Conservation (phyloP, 2,888 invertebrate genomes). For the Synergus laeviventris region DNA sequence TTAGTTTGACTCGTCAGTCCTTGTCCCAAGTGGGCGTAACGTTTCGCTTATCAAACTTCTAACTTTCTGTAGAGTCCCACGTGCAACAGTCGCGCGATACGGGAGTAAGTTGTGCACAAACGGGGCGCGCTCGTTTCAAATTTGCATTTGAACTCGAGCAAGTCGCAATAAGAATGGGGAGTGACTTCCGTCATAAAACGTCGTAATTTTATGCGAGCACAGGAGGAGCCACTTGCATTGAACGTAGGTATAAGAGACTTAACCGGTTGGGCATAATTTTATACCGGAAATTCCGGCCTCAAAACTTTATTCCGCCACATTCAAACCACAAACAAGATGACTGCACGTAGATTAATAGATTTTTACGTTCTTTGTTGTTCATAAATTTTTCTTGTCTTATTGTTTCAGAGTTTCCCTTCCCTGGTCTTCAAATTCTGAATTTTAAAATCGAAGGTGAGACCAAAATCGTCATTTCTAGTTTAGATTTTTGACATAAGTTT, state of each 20-base stretch:
- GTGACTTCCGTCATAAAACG: slow-evolving; percentile 58
- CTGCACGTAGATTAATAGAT: slow-evolving; percentile 18
- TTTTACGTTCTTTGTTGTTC: slow-evolving; percentile 10
- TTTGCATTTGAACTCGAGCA: slow-evolving; percentile 64
- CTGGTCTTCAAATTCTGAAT: neutral
- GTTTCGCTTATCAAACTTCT: slow-evolving; percentile 55
- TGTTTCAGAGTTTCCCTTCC: neutral
- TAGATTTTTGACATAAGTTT: neutral
- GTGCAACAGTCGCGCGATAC: slow-evolving; percentile 41
- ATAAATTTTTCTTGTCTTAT: neutral
- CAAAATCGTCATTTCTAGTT: neutral
- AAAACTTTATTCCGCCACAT: slow-evolving; percentile 37
- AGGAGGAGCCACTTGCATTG: slow-evolving; percentile 45
- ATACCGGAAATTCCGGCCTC: slow-evolving; percentile 49
- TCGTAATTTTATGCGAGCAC: slow-evolving; percentile 58
- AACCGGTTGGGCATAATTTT: slow-evolving; percentile 58
- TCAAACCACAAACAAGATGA: slow-evolving; percentile 29
- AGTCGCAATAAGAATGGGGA: slow-evolving; percentile 60
- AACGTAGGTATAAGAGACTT: slow-evolving; percentile 50
- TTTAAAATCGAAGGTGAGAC: neutral
- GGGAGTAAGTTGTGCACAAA: slow-evolving; percentile 51
- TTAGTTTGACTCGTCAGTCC: slow-evolving; percentile 48
- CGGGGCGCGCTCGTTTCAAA: slow-evolving; percentile 54
- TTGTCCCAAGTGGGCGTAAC: slow-evolving; percentile 48
- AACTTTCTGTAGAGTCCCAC: slow-evolving; percentile 46